Base-by-base conservation (phyloP, 1,140 invertebrate genomes). In the Chelonus insularis region DNA sequence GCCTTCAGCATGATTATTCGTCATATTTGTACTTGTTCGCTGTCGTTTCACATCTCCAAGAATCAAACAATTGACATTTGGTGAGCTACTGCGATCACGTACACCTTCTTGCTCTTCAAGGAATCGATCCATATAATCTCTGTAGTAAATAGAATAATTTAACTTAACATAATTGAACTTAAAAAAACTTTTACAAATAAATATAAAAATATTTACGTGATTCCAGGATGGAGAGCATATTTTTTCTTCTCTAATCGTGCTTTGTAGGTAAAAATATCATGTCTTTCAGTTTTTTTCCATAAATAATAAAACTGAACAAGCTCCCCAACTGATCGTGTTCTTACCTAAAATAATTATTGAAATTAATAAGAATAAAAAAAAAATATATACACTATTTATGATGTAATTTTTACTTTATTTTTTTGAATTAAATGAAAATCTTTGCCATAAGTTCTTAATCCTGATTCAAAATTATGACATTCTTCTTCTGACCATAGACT, bases 201-300 rank as follows among this genome's bases (percentile, higher is more conserved):
- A 7, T 59, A 60, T 67, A 57, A 87, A 88, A 57, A 71, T 66
- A 76, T 78, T 79, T 69, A 80, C 80, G 89, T 91, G 73, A 80
- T 87, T 63, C 89, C 89, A 41, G 90, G 90, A 82, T 91, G 89
- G 25, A 91, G 75, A 23, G 88, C 84, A 75, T 91, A 91, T 74
- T 91, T 91, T 67, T 90, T 90, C 76, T 91, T 91, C 71, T 91
- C 90, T 56, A 91, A 72, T 65, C 89, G 81, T 21, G 86, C 87
- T 79, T 90, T 89, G 69, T 87, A 89, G 4, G 89, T 89, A 77
- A 91, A 92, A 66, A 91, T 89, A 82, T 98, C 97, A 79, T 98
- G 95, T 37, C 97, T 84, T 77, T 98, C 96, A 47, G 96, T 98
- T 82, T 98, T 99, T 80, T 99, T 99, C 96, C 96, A 99, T 25